phyloP scores from a whole-genome alignment of 1,140 invertebrate genomes.

The Drosophila cardini region DNA sequence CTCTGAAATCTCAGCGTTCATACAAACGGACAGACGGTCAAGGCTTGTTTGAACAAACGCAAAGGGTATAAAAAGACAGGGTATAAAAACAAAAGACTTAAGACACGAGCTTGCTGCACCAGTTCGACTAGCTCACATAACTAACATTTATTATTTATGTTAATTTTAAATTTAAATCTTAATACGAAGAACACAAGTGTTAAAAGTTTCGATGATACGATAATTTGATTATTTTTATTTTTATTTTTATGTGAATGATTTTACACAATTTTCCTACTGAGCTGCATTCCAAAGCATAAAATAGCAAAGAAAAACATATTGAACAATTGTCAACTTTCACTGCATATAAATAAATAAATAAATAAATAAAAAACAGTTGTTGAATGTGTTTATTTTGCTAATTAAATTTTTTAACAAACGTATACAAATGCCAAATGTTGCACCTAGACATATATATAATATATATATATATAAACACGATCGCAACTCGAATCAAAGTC shows the following conservation, averaged over 20 bases:
- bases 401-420: conserved; percentile 71
- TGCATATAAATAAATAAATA: conserved; percentile 35
- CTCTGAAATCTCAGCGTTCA: too few relatives aligned
- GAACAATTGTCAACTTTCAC: conserved; percentile 52
- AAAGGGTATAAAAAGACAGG: too few relatives aligned
- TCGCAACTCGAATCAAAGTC: conserved; percentile 10
- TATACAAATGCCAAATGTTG: conserved; percentile 39
- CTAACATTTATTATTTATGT: conserved; percentile 50
- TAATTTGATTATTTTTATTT: conserved; percentile 21
- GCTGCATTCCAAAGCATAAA: conserved; percentile 38
- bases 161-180: conserved; percentile 31
- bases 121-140: conserved; percentile 60
- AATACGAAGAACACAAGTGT: conserved; percentile 14
- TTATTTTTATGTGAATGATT: conserved; percentile 10
- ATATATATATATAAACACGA: not conserved
- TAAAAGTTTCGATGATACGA: not conserved
- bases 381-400: conserved; percentile 51
- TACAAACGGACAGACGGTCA: too few relatives aligned
- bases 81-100: conserved; percentile 58
- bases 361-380: conserved; percentile 5
- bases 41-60: too few relatives aligned
- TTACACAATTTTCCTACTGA: conserved; percentile 16
- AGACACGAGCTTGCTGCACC: conserved; percentile 70
- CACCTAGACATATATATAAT: conserved; percentile 23
- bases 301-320: conserved; percentile 58